Percentiles rank a stretch among this genome's conserved stretches.
Conservation (phyloP, 2,888 invertebrate genomes). For the Cataglyphis albicans region DNA sequence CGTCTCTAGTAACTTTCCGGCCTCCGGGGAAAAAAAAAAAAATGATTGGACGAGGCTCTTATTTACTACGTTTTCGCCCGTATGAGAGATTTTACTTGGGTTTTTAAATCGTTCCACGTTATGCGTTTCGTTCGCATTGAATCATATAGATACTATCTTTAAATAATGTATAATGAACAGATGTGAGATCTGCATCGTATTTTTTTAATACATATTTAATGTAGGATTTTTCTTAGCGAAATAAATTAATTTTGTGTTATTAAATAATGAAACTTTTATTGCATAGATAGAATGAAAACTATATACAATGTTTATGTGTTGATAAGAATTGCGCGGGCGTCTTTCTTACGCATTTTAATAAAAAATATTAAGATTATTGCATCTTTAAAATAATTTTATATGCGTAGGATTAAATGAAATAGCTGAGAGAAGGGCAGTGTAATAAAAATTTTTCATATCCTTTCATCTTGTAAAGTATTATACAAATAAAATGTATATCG, state of each 20-base stretch:
- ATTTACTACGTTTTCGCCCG: constrained; percentile 26
- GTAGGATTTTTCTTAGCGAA: too few species aligned
- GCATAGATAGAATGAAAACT: background rate
- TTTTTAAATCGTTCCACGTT: background rate
- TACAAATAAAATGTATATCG: constrained; percentile 8
- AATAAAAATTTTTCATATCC: constrained; percentile 26
- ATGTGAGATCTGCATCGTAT: background rate
- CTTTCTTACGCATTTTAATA: background rate
- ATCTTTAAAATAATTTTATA: background rate
- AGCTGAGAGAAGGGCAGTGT: background rate
- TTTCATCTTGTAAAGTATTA: constrained; percentile 31
- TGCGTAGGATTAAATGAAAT: background rate
- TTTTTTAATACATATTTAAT: background rate
- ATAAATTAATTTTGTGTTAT: background rate
- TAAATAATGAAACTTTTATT: background rate
- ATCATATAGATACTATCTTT: background rate
- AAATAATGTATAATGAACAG: background rate
- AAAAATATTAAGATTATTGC: background rate
- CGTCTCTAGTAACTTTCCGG: constrained; percentile 38
- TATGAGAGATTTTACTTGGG: background rate
- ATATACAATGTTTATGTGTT: background rate
- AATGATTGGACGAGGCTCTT: constrained; percentile 27
- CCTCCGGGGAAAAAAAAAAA: background rate
- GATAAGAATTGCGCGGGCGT: background rate
- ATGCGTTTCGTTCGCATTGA: background rate